Evolutionary conservation across 2,797 vertebrate species (phyloP).

Genomic region (Pelobates cultripes): DNA sequence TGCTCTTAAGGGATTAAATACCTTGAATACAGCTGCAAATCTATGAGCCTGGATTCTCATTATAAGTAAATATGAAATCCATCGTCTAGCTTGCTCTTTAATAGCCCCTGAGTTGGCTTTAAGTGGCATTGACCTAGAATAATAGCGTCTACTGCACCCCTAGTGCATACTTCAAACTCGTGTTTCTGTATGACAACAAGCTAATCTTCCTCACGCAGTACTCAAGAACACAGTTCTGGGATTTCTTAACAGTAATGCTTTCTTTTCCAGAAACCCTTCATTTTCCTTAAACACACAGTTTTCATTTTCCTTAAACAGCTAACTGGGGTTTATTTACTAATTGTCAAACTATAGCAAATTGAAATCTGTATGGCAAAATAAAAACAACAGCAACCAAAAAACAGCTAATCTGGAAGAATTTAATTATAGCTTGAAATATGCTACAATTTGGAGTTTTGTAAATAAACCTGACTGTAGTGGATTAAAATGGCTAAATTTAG

Average conservation of each 20-base stretch:
- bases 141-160: slow-evolving; percentile 53
- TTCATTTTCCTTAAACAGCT: no score
- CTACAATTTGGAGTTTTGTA: no score
- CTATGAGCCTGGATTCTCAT: slow-evolving; percentile 39
- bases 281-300: background rate
- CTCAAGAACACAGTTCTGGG: slow-evolving; percentile 39
- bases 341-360: no score
- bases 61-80: slow-evolving; percentile 57
- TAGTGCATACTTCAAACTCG: slow-evolving; percentile 56
- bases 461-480: no score
- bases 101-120: slow-evolving; percentile 57
- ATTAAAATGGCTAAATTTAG: no score
- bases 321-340: no score
- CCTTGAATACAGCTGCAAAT: slow-evolving; percentile 43
- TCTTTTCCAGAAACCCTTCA: slow-evolving; percentile 13
- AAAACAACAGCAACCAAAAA: no score
- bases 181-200: slow-evolving; percentile 58
- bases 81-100: slow-evolving; percentile 39
- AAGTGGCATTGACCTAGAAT: slow-evolving; percentile 62
- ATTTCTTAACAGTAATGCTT: slow-evolving; percentile 25
- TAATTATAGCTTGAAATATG: no score
- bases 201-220: slow-evolving; percentile 54
- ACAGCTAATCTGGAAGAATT: no score
- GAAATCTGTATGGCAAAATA: no score
- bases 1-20: slow-evolving; percentile 12